These are phyloP conservation scores for Drosophila formosana DNA, from an alignment of 2,888 invertebrate species.

Conservation along the genomic window DNA sequence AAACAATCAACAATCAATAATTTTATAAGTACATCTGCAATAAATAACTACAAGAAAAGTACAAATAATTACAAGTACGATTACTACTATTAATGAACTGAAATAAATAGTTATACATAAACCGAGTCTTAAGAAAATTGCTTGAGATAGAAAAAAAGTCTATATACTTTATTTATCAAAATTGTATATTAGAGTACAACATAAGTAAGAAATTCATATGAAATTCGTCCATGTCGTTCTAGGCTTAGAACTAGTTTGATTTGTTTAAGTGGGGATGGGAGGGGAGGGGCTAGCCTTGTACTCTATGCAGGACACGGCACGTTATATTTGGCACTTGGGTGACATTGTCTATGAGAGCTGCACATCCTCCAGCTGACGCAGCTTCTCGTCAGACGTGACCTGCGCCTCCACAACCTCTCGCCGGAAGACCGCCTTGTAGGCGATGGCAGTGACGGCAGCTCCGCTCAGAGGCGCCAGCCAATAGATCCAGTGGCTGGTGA, in stretches of 20 bases:
- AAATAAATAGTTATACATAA: background rate
- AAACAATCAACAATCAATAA: background rate
- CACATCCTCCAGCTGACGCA: conserved; percentile 82
- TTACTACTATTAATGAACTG: background rate
- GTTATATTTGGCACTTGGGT: conserved; percentile 26
- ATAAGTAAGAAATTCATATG: conserved; percentile 44
- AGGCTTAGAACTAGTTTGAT: conserved; percentile 58
- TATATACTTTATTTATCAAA: conserved; percentile 56
- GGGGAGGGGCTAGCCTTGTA: background rate
- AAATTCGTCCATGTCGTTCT: conserved; percentile 55
- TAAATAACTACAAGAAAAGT: background rate
- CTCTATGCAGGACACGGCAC: background rate
- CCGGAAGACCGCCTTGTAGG: conserved; percentile 85
- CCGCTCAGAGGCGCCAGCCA: conserved; percentile 88
- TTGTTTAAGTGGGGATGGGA: conserved; percentile 47
- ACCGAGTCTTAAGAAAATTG: background rate
- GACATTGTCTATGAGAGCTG: conserved; percentile 76
- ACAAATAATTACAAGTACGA: background rate
- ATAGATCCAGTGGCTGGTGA: conserved; percentile 90
- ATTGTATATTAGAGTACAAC: conserved; percentile 44
- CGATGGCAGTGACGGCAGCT: conserved; percentile 83
- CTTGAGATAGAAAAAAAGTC: conserved; percentile 39
- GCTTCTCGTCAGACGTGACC: conserved; percentile 65
- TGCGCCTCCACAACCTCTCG: conserved; percentile 82
- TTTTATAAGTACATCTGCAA: background rate